These are phyloP conservation scores for Elymnias hypermnestra DNA, from an alignment of 1,140 invertebrate genomes.

Conservation along the genomic window DNA sequence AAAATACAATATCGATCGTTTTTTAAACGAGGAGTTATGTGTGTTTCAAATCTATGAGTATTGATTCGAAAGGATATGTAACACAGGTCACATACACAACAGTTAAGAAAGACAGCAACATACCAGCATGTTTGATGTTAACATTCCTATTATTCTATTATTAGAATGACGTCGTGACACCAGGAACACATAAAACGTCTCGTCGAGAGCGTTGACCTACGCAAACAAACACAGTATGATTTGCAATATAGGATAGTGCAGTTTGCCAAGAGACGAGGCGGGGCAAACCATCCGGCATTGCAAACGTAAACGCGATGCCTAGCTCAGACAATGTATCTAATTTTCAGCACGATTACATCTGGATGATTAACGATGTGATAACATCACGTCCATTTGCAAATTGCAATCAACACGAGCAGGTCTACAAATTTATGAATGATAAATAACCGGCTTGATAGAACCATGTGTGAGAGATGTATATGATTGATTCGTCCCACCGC, in stretches of 20 bases:
- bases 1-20: no score
- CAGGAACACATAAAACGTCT: slow-evolving; percentile 71
- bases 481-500: slow-evolving; percentile 50
- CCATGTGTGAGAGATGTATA: slow-evolving; percentile 34
- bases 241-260: slow-evolving; percentile 65
- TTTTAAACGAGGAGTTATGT: no score
- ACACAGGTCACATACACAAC: slow-evolving; percentile 27
- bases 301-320: slow-evolving; percentile 26
- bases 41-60: no score
- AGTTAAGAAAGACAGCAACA: slow-evolving; percentile 43
- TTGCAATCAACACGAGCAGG: slow-evolving; percentile 30
- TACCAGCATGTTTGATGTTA: slow-evolving; percentile 59
- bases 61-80: slow-evolving; percentile 2
- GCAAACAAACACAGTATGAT: slow-evolving; percentile 69
- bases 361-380: slow-evolving; percentile 11
- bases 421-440: slow-evolving; percentile 40
- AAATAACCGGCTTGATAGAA: slow-evolving; percentile 30
- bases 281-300: slow-evolving; percentile 48
- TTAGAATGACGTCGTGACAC: slow-evolving; percentile 70
- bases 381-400: slow-evolving; percentile 24
- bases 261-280: slow-evolving; percentile 67
- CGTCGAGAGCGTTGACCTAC: slow-evolving; percentile 64
- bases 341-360: slow-evolving; percentile 14
- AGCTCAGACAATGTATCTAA: slow-evolving; percentile 9
- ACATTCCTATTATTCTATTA: slow-evolving; percentile 71